Conservation (phyloP, 2,888 invertebrate genomes). For the Myopa testacea region DNA sequence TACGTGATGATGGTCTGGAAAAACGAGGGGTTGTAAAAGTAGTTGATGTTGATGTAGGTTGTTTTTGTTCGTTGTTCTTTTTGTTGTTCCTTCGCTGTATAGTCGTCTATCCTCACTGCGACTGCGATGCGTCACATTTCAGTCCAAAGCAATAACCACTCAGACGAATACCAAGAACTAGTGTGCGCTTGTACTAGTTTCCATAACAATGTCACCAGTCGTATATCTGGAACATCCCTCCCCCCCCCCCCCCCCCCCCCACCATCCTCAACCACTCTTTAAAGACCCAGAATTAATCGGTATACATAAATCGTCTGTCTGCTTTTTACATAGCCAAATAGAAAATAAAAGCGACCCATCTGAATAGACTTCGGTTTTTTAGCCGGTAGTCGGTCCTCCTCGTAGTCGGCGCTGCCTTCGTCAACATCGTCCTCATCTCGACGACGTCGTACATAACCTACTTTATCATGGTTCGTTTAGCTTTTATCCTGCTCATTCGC, state of each 20-base stretch:
- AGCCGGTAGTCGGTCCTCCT: not conserved
- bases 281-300: not conserved
- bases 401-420: not conserved
- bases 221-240: not conserved
- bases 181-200: not conserved
- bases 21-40: not conserved
- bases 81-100: not conserved
- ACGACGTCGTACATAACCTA: conserved; percentile 34
- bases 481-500: not conserved
- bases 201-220: conserved; percentile 12
- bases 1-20: too few species aligned
- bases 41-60: conserved; percentile 50
- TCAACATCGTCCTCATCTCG: conserved; percentile 9
- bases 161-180: too few species aligned
- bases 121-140: too few species aligned
- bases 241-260: not conserved
- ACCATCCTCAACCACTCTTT: not conserved
- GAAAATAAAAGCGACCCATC: not conserved
- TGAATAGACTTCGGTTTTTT: conserved; percentile 4
- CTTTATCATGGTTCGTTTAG: conserved; percentile 24
- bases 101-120: not conserved
- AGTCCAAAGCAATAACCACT: too few species aligned
- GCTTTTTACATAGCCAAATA: conserved; percentile 3
- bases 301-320: conserved; percentile 34
- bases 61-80: conserved; percentile 14